Conservation (phyloP, 2,113 vertebrate species). For the Apistogramma diplotaenia region DNA sequence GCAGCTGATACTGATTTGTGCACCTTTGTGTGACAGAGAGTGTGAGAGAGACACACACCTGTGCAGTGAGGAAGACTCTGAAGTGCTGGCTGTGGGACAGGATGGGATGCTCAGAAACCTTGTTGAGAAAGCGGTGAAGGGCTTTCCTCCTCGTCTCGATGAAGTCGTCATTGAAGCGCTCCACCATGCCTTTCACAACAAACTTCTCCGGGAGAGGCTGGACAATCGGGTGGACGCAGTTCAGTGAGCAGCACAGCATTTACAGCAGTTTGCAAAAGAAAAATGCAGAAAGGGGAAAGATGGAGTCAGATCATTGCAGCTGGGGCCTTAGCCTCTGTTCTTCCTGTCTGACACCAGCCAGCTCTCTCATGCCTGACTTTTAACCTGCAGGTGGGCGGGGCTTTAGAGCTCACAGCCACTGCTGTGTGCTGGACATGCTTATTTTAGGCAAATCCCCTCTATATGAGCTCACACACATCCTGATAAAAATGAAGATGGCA, state of each 20-base stretch:
- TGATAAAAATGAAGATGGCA: too few relatives aligned
- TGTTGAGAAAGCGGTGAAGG: constrained; percentile 89
- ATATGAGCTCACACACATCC: not conserved
- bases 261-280: accelerated
- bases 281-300: not conserved
- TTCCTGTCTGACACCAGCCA: too few relatives aligned
- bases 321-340: too few relatives aligned
- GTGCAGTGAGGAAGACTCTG: constrained; percentile 90
- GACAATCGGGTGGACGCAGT: not conserved
- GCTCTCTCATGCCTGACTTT: too few relatives aligned
- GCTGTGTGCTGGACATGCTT: not conserved
- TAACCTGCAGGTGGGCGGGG: not conserved
- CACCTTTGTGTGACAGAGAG: too few relatives aligned
- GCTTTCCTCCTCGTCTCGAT: constrained; percentile 92
- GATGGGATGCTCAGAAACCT: constrained; percentile 89
- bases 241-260: accelerated
- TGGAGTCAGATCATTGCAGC: not conserved
- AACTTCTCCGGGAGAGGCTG: constrained; percentile 97
- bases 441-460: not conserved
- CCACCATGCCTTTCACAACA: constrained; percentile 95
- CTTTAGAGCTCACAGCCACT: not conserved
- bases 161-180: constrained; percentile 93
- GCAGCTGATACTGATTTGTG: too few relatives aligned
- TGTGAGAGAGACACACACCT: constrained; percentile 57
- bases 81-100: constrained; percentile 90